Conservation (phyloP, 2,888 invertebrate genomes). For the Pimpla rufipes region DNA sequence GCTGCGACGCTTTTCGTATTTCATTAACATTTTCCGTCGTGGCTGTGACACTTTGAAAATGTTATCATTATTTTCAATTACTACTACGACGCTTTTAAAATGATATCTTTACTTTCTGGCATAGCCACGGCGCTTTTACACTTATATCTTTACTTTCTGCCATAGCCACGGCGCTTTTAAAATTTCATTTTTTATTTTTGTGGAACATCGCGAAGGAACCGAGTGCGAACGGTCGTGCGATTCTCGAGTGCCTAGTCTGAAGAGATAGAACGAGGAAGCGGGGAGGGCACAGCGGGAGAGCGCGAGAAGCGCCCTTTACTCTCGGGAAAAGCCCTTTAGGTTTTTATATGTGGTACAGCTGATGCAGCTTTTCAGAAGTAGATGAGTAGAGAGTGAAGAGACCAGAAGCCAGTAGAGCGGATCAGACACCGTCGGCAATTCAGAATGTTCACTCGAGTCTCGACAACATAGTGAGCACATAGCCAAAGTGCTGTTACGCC, state of each 20-base stretch:
- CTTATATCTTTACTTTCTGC: too few relatives aligned
- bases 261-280: not conserved
- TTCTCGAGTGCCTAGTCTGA: constrained; percentile 23
- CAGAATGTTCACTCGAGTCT: constrained; percentile 41
- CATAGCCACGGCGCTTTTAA: too few relatives aligned
- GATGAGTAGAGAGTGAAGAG: constrained; percentile 38
- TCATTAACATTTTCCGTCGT: too few relatives aligned
- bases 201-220: not conserved
- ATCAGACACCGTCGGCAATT: constrained; percentile 22
- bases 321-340: not conserved
- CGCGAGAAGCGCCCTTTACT: not conserved
- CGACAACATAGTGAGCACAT: not conserved
- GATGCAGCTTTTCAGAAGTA: constrained; percentile 33
- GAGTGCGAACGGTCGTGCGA: not conserved
- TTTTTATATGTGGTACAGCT: not conserved
- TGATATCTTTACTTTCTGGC: too few relatives aligned
- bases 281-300: not conserved
- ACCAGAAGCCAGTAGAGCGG: constrained; percentile 31
- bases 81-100: too few relatives aligned
- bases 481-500: not conserved
- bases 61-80: too few relatives aligned
- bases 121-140: too few relatives aligned
- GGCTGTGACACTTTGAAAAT: too few relatives aligned
- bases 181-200: too few relatives aligned
- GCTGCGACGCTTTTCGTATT: too few relatives aligned